phyloP scores from a whole-genome alignment of 2,113 vertebrate species.

The Leucopsar rothschildi region DNA sequence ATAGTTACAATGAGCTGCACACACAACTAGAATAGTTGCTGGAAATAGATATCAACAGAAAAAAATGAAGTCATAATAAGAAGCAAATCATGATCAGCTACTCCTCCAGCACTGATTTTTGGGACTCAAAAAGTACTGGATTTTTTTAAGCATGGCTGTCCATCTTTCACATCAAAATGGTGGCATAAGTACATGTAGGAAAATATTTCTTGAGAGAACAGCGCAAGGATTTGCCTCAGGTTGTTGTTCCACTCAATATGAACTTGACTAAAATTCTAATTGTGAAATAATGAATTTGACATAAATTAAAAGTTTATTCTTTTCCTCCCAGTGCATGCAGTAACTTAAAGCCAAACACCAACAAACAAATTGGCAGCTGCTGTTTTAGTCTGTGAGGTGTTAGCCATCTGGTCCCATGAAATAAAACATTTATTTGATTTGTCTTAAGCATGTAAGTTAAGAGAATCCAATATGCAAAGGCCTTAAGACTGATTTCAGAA shows the following conservation, averaged over 20 bases:
- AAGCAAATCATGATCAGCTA: neutral
- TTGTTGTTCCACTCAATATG: neutral
- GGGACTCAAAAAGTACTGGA: neutral
- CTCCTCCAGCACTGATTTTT: neutral
- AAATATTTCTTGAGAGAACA: neutral
- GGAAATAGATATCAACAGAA: neutral
- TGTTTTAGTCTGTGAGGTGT: constrained; percentile 25
- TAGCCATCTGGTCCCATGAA: constrained; percentile 32
- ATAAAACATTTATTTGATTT: constrained; percentile 61
- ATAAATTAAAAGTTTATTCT: constrained; percentile 46
- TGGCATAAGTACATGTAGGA: neutral
- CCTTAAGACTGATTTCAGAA: neutral
- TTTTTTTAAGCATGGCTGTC: neutral
- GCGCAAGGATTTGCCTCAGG: neutral
- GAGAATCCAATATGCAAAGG: neutral
- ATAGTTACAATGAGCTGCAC: neutral
- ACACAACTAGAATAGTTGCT: neutral
- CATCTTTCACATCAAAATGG: neutral
- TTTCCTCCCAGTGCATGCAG: neutral
- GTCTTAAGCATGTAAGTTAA: neutral
- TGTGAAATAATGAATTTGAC: neutral
- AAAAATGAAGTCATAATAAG: neutral
- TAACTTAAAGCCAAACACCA: constrained; percentile 29
- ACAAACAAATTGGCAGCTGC: constrained; percentile 58
- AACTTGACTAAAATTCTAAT: neutral